These are phyloP conservation scores for Glomeris maerens DNA, from an alignment of 1,140 invertebrate genomes.

Conservation along the genomic window DNA sequence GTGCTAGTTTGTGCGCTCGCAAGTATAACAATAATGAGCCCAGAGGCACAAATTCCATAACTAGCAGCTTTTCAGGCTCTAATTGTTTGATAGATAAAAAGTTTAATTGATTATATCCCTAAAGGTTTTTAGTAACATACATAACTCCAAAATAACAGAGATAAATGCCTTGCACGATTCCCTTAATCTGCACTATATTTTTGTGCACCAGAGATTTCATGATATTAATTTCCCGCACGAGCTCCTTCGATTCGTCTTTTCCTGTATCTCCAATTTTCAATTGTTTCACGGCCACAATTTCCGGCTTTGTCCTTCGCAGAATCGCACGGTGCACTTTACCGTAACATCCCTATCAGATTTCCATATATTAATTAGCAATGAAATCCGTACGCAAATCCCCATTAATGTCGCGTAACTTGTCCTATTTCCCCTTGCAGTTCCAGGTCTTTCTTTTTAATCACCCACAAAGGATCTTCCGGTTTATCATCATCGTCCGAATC, in stretches of 20 bases:
- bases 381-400: background rate
- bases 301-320: conserved; percentile 30
- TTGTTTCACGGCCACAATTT: conserved; percentile 59
- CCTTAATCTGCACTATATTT: conserved; percentile 75
- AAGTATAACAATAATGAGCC: conserved; percentile 67
- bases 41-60: conserved; percentile 75
- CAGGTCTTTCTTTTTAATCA: conserved; percentile 8
- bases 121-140: too few species aligned
- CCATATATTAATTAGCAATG: background rate
- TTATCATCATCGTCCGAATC: too few species aligned
- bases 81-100: too few species aligned
- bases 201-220: conserved; percentile 65
- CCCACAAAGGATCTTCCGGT: conserved; percentile 2
- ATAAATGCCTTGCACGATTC: conserved; percentile 43
- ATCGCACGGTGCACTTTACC: conserved; percentile 52
- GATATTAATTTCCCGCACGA: conserved; percentile 45
- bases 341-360: conserved; percentile 43
- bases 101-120: too few species aligned
- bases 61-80: conserved; percentile 56
- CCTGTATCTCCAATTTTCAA: conserved; percentile 34
- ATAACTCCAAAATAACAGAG: background rate
- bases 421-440: conserved; percentile 1
- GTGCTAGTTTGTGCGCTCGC: conserved; percentile 46
- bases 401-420: background rate
- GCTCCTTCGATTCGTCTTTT: conserved; percentile 17